Evolutionary conservation across 1,140 invertebrate genomes (phyloP), one percentile per base, ranked within the genome.

Genomic region (Heliconius hewitsoni): DNA sequence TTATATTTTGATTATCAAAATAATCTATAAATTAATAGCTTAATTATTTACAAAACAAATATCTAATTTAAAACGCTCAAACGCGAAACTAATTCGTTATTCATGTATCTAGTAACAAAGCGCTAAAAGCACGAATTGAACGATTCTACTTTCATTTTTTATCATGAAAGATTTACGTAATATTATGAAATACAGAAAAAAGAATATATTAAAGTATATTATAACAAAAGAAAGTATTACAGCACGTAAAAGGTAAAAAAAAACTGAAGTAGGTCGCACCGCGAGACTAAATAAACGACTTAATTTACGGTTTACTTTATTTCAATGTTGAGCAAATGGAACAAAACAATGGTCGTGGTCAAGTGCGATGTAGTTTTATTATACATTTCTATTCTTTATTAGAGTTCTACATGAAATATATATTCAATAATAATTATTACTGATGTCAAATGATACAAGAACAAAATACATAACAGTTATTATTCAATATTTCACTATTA

Each of bases 281-380:
- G 77, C 34, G 52, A 39, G 74, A 74, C 66, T 46, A 77, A 83
- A 81, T 81, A 76, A 78, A 78, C 72, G 55, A 80, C 50, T 76
- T 75, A 73, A 76, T 79, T 82, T 71, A 78, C 78, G 70, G 79
- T 79, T 73, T 57, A 57, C n/a, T 42, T 27, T 66, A 66, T 66
- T 66, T 79, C 79, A 81, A 83, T 81, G 72, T 83, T 79, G 79
- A 82, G 75, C 66, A 86, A 84, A 84, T 84, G 81, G 81, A 85
- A 77, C 78, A 83, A 84, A 81, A 81, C 76, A 70, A 72, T 37
- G 50, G 55, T 23, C 57, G 75, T 76, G 66, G 78, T 75, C 71
- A 79, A 79, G 78, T 27, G 27, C n/a, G 74, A 79, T 57, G 9
- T n/a, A 23, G 6, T 23, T 23, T 23, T 57, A 57, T n/a, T 19